Evolutionary conservation across 2,113 vertebrate genomes (phyloP).

Genomic region (Amphilophus citrinellus): DNA sequence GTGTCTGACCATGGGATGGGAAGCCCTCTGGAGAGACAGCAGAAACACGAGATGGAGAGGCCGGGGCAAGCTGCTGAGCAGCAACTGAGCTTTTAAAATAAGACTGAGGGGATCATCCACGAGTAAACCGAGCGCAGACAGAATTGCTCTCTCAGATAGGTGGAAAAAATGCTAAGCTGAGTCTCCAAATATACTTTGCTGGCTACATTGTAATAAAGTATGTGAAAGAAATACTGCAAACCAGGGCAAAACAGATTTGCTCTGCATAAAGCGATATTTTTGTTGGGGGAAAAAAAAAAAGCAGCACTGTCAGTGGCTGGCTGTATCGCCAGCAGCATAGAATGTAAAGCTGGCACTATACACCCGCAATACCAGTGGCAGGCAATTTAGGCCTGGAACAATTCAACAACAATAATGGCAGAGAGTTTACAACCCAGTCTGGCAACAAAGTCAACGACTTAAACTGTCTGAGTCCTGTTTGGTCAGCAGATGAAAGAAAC

Average conservation of each 20-base stretch:
- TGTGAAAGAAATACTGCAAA: background rate
- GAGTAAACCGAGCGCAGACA: background rate
- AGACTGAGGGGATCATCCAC: rapidly evolving
- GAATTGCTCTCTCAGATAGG: background rate
- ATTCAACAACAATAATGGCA: background rate
- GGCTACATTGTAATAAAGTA: background rate
- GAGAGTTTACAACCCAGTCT: background rate
- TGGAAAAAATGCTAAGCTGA: background rate
- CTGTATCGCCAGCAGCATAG: background rate
- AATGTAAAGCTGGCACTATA: background rate
- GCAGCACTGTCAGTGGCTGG: background rate
- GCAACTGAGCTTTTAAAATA: background rate
- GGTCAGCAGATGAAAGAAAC: constrained; percentile 12
- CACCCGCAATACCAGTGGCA: background rate
- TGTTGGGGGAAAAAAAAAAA: background rate
- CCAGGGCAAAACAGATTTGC: background rate
- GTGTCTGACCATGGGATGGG: background rate
- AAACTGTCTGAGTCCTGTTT: background rate
- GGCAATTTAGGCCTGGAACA: constrained; percentile 4
- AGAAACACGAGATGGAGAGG: background rate
- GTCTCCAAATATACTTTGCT: background rate
- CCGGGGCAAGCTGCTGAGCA: background rate
- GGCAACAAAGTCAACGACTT: background rate
- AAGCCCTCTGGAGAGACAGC: background rate
- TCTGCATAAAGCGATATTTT: background rate